Evolutionary conservation across 2,888 invertebrate genomes (phyloP), one percentile per base, ranked within the genome.

Genomic region (Galeopsomyia nigrocyanea): DNA sequence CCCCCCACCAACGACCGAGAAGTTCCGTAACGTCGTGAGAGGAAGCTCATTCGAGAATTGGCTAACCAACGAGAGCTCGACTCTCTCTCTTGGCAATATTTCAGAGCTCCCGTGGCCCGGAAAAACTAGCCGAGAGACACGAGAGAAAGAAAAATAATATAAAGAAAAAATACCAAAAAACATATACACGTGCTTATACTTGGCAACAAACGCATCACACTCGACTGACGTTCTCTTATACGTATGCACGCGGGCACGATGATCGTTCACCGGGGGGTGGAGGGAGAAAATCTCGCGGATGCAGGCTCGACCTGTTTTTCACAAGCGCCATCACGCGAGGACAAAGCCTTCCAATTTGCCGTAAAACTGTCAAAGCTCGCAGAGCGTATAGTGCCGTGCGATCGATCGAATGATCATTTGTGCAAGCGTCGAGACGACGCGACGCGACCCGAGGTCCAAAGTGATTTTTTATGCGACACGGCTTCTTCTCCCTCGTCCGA

Each of bases 301-400:
- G 62, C 10, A 46, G 26, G 47, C 26, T 19, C n/a, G 26, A 62
- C 21, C 47, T 55, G 7, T 19, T 58, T n/a, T 67, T 39, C 31
- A 16, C 22, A 19, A 10, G 47, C 39, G 57, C 57, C 13, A 17
- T n/a, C n/a, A 26, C 26, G 26, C 22, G 16, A 5, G 22, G n/a
- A 17, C 61, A 21, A 3, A 19, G 16, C 50, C 63, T 13, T 58
- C 69, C 64, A 64, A 70, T 70, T 64, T 70, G 57, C 58, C 19
- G 46, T 70, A 70, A 64, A 70, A 70, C 64, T 64, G 63, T 70
- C 64, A 46, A 70, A 70, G 70, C 64, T 58, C 51, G n/a, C n/a
- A n/a, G n/a, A n/a, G n/a, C 17, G n/a, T 39, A n/a, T 26, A 5
- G 26, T 26, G 26, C 58, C 46, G 10, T 13, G 58, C n/a, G 17